A percentile compares a stretch with the other conserved stretches of the same genome.
phyloP scores from a whole-genome alignment of 2,888 invertebrate genomes.

The Drosophila incognita region DNA sequence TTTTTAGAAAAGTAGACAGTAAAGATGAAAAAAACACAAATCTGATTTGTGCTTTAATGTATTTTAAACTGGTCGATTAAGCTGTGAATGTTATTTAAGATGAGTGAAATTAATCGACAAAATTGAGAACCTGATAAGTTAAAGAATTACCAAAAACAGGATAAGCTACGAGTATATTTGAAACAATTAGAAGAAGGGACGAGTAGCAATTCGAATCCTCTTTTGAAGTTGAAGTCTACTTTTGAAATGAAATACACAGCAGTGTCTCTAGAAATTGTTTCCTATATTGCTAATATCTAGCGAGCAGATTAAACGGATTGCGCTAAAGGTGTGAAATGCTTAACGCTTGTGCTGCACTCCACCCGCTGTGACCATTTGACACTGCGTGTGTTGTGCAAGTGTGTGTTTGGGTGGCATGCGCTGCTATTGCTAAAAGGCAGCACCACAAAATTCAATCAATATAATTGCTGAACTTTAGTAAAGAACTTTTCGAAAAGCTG shows the following conservation, averaged over 20 bases:
- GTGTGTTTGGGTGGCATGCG: background rate
- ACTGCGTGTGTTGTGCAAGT: slow-evolving; percentile 4
- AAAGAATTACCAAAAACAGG: background rate
- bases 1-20: background rate
- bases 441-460: slow-evolving; percentile 75
- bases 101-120: background rate
- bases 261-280: background rate
- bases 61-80: background rate
- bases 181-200: background rate
- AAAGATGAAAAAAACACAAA: background rate
- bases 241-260: background rate
- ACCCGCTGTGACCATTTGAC: slow-evolving; percentile 29
- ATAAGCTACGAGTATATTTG: background rate
- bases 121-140: background rate
- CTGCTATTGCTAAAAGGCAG: slow-evolving; percentile 35
- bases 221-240: background rate
- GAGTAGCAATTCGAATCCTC: background rate
- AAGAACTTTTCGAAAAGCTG: slow-evolving; percentile 53
- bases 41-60: too few relatives aligned
- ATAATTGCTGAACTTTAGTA: slow-evolving; percentile 76
- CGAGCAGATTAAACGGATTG: slow-evolving; percentile 18
- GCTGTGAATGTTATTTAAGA: background rate
- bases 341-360: slow-evolving; percentile 28
- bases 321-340: slow-evolving; percentile 27
- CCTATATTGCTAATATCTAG: background rate